phyloP scores from a whole-genome alignment of 2,113 vertebrate genomes.

The Gnathonemus longibarbis region DNA sequence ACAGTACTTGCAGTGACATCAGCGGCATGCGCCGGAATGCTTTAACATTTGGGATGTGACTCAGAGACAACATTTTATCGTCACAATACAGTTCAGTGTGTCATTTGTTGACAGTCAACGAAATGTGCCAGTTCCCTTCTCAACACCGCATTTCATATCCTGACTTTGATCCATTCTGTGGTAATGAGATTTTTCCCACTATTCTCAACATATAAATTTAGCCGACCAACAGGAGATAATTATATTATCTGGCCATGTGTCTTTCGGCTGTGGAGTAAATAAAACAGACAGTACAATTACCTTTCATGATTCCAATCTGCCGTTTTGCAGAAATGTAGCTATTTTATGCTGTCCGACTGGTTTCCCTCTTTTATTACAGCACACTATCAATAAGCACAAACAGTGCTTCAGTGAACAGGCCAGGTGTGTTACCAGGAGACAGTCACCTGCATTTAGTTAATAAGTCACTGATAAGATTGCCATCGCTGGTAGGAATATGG shows the following conservation, averaged over 20 bases:
- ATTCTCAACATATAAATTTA: background rate
- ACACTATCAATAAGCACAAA: background rate
- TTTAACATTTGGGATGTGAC: background rate
- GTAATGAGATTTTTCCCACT: background rate
- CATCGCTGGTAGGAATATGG: background rate
- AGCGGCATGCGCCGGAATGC: background rate
- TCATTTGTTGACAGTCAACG: background rate
- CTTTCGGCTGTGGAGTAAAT: background rate
- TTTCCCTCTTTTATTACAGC: background rate
- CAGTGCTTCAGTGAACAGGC: background rate
- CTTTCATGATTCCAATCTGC: background rate
- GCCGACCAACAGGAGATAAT: slow-evolving; percentile 1
- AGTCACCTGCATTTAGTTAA: background rate
- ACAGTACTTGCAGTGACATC: background rate
- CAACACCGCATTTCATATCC: background rate
- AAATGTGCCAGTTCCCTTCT: background rate
- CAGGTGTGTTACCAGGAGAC: slow-evolving; percentile 1
- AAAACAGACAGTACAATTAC: background rate
- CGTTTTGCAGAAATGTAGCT: background rate
- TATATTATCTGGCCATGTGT: background rate
- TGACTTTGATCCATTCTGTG: background rate
- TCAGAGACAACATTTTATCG: background rate
- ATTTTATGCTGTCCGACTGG: background rate
- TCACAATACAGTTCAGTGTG: background rate
- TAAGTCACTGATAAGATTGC: background rate